These are phyloP conservation scores for Athalia circularis DNA, from an alignment of 2,888 invertebrate species.

Conservation along the genomic window DNA sequence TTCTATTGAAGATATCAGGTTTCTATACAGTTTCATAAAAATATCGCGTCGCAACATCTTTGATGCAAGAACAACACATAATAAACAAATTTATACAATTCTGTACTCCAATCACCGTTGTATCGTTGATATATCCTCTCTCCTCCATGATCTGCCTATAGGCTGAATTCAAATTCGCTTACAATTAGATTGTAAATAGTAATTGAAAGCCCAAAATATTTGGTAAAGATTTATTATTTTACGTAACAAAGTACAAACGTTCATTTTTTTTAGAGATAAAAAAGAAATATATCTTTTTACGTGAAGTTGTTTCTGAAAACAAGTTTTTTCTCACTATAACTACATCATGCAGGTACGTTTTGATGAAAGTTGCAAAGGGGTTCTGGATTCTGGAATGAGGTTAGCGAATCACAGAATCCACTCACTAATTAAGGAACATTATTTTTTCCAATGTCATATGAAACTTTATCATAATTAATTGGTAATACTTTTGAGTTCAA, in stretches of 20 bases:
- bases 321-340: no score
- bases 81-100: constrained; percentile 10
- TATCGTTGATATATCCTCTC: background rate
- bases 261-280: background rate
- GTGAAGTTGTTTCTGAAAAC: no score
- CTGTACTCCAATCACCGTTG: background rate
- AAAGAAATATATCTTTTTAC: background rate
- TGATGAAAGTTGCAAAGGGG: no score
- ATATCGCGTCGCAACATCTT: background rate
- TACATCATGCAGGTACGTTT: no score
- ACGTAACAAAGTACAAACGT: background rate
- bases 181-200: background rate
- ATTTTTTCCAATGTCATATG: background rate
- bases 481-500: background rate
- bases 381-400: no score
- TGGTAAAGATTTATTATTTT: background rate
- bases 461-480: background rate
- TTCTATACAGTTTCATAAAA: constrained; percentile 3
- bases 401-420: no score
- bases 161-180: background rate
- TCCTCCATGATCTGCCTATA: background rate
- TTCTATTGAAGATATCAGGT: background rate
- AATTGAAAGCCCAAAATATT: background rate
- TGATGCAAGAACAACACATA: background rate
- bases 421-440: background rate